Base-by-base conservation (phyloP, 2,888 invertebrate genomes). In the Drosophila emarginata region DNA sequence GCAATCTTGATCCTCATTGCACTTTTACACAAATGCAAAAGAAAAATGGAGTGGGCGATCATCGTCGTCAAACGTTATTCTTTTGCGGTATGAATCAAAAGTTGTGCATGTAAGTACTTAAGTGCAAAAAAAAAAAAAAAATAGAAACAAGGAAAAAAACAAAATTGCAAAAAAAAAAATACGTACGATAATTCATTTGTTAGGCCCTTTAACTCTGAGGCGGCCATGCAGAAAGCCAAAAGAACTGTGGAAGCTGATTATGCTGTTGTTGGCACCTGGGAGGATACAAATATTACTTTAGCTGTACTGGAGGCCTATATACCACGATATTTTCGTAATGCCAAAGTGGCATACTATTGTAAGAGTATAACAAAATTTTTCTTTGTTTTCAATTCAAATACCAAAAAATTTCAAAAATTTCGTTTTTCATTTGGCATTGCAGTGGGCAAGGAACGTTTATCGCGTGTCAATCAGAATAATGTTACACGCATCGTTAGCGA, bases 211-310 rank as follows among this genome's bases (percentile, higher is more conserved):
- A 97, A 97, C 91, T 96, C 96, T 1, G 92, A 94, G 32, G 95
- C 95, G 60, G 96, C 97, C 4, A 91, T 97, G 86, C 96, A 97
- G 91, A 94, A 95, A 72, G 97, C 97, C 0, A 97, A 97, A 91
- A 93, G 94, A 51, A 96, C 96, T 5, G 97, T 97, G 0, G 97
- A 97, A 87, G 93, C 95, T 83, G 95, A 97, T 78, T 97, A 97
- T 87, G 95, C 97, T 0, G 97, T 97, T 0, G 97, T 97, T 1
- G 97, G 97, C 1, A 96, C 97, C 3, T 94, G 97, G 59, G 97
- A 97, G 89, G 97, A 97, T 81, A 94, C 97, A 89, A 97, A 97
- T 91, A 94, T 95, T 0, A 97, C 97, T 0, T 92, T 97, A 11
- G 93, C 95, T 2, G 97, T 97, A 2, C 92, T 97, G 60, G 97